A percentile compares a stretch with the other conserved stretches of the same genome.
These are phyloP conservation scores for Mayetiola destructor DNA, from an alignment of 2,888 invertebrate genomes.

Conservation along the genomic window DNA sequence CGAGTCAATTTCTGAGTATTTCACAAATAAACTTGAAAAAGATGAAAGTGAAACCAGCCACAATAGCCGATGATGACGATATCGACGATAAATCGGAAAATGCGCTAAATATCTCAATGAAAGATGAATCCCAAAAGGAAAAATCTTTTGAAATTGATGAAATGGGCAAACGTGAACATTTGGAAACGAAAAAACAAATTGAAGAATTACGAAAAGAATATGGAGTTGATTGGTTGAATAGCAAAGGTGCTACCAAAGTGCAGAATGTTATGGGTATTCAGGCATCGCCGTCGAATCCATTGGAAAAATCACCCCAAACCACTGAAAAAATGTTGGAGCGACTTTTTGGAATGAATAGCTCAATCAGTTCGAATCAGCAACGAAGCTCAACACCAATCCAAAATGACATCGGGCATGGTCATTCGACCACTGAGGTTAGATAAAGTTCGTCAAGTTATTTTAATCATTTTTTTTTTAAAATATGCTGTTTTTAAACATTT, in stretches of 20 bases:
- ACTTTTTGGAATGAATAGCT: neutral
- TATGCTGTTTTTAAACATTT: neutral
- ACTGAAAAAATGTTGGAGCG: neutral
- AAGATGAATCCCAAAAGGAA: neutral
- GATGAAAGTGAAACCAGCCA: slow-evolving; percentile 32
- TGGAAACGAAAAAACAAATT: slow-evolving; percentile 45
- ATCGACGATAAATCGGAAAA: slow-evolving; percentile 22
- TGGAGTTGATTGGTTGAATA: slow-evolving; percentile 47
- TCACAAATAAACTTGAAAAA: slow-evolving; percentile 21
- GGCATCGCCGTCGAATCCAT: neutral
- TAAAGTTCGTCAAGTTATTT: neutral
- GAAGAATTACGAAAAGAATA: slow-evolving; percentile 41
- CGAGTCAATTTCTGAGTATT: slow-evolving; percentile 8
- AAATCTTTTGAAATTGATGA: slow-evolving; percentile 21
- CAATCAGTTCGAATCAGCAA: neutral
- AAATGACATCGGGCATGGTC: neutral
- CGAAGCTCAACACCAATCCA: slow-evolving; percentile 2
- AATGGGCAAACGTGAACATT: slow-evolving; percentile 34
- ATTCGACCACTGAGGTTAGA: neutral
- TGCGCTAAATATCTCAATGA: neutral
- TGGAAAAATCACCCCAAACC: neutral
- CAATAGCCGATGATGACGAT: slow-evolving; percentile 34
- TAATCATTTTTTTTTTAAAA: neutral
- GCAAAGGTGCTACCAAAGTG: slow-evolving; percentile 38
- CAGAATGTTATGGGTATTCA: slow-evolving; percentile 41